Evolutionary conservation across 1,140 invertebrate genomes (phyloP), one percentile per base, ranked within the genome.

Genomic region (Archivesica marissinica): DNA sequence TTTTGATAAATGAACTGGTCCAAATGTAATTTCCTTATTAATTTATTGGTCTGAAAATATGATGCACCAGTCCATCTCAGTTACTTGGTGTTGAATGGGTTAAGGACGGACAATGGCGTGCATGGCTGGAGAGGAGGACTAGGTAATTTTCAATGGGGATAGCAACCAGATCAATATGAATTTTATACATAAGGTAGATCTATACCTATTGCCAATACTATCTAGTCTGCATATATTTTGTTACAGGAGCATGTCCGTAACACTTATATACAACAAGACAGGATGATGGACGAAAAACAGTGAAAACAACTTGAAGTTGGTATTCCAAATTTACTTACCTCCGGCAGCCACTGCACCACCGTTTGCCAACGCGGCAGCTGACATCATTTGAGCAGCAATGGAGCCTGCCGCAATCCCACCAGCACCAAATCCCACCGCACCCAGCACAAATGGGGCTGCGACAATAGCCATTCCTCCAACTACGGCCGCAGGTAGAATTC

Each of bases 311-410:
- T 28, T 44, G 7, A 9, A 17, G 17, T 44, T 9, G 41, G 7
- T 17, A 17, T 17, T 54, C 20, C 4, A 54, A 54, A 54, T n/a
- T 3, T n/a, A 2, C 38, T 74, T 74, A 74, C 70, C 33, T 74
- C 70, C 70, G 17, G 70, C 70, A n/a, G 70, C 70, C 30, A 74
- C 70, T 13, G 7, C 30, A 17, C 59, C 59, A 17, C 59, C 59
- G n/a, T 64, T 64, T 28, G 59, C 59, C 15, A 64, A 35, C n/a
- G 59, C 59, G 38, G 59, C 59, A 64, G 59, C 33, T 20, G 59
- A 64, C 59, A 64, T 64, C 59, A 64, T 64, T 4, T 33, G 4
- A 17, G 59, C 59, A 35, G 59, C 59, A 13, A 64, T 35, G 15
- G 59, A 64, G 38, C 59, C 59, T 17, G 20, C 59, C 9, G 23